Conservation (phyloP, 2,888 invertebrate species). For the Gymnoscelis rufifasciata region DNA sequence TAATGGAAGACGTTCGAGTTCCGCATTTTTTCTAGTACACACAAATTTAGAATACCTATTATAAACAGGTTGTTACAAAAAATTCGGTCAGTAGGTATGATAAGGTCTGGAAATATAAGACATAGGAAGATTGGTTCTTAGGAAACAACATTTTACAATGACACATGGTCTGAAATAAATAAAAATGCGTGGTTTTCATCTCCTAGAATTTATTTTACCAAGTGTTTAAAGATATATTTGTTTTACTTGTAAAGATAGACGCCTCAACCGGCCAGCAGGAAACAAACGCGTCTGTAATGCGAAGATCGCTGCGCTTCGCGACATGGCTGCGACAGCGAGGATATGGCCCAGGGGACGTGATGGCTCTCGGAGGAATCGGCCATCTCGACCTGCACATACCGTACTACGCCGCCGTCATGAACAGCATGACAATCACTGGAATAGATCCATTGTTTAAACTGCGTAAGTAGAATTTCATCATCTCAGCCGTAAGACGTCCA, state of each 20-base stretch:
- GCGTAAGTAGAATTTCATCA: slow-evolving; percentile 39
- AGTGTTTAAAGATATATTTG: background rate
- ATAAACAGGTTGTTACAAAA: no score
- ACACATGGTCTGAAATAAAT: no score
- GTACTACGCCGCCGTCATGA: slow-evolving; percentile 52
- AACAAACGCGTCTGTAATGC: slow-evolving; percentile 47
- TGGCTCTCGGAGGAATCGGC: slow-evolving; percentile 55
- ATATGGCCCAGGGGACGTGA: slow-evolving; percentile 49
- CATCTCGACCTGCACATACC: slow-evolving; percentile 60
- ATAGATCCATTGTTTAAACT: slow-evolving; percentile 58
- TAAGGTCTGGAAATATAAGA: no score
- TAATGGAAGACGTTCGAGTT: no score
- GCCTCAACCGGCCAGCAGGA: slow-evolving; percentile 55
- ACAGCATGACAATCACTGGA: slow-evolving; percentile 52
- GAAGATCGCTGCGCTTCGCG: slow-evolving; percentile 49
- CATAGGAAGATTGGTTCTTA: no score
- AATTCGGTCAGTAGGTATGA: no score
- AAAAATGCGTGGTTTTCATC: no score
- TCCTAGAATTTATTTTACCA: no score
- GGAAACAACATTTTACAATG: no score
- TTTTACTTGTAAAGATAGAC: slow-evolving; percentile 46
- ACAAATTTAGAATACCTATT: no score
- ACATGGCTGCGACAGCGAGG: slow-evolving; percentile 44
- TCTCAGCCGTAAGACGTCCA: no score
- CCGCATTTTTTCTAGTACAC: no score